phyloP scores from a whole-genome alignment of 2,113 vertebrate species.

The Hystrix brachyura region DNA sequence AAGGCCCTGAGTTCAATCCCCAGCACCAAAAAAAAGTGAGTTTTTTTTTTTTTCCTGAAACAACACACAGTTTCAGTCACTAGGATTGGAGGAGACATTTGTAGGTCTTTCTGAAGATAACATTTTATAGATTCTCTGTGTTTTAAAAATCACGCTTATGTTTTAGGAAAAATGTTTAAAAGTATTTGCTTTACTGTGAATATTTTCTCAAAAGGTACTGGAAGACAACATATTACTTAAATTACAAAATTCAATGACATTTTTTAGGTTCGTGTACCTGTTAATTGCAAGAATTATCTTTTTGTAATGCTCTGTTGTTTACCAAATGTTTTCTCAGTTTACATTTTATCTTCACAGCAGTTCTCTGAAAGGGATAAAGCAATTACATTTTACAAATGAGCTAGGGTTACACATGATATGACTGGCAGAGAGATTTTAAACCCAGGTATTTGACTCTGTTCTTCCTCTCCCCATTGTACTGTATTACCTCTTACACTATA shows the following conservation, averaged over 20 bases:
- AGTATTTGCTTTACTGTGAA: neutral
- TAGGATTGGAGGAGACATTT: conserved; percentile 28
- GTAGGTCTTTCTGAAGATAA: neutral
- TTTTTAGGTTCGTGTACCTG: neutral
- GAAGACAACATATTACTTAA: neutral
- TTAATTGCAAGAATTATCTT: neutral
- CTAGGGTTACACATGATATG: neutral
- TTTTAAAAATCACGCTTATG: neutral
- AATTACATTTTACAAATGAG: neutral
- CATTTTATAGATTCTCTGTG: neutral
- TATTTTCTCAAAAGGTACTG: neutral
- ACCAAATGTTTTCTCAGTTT: conserved; percentile 23
- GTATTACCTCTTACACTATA: neutral
- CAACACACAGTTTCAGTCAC: conserved; percentile 16
- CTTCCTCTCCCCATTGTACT: neutral
- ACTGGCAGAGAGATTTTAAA: neutral
- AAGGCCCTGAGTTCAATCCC: no score
- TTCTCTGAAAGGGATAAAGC: no score
- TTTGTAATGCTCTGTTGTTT: neutral
- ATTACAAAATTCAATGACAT: neutral
- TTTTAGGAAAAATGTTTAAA: neutral
- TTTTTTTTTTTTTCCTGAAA: neutral
- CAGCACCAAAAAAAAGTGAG: no score
- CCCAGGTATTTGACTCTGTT: neutral
- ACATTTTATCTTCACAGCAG: neutral